Evolutionary conservation across 35 echinoderm and acorn worm species (phyloP), one percentile per base, ranked within the genome.

Genomic region (Heliocidaris erythrogramma): DNA sequence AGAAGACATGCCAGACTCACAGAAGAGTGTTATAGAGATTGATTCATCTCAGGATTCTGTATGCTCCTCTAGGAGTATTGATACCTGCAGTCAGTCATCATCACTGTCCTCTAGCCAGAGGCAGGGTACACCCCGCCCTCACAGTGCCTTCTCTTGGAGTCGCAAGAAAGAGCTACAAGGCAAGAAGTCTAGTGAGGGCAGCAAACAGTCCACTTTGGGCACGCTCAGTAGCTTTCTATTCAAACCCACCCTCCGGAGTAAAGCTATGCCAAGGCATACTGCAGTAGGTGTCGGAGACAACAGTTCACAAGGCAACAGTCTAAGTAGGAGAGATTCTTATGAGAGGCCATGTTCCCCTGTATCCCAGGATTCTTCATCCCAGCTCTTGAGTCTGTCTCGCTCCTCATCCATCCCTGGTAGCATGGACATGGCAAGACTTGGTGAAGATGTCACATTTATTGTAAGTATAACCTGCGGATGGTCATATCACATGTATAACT

Each of bases 71-170:
- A 78, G 65, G 65, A 78, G 65, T 78, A 24, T n/a, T 9, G 65
- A 78, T 78, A 78, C 87, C 87, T 92, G 91, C 29, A 92, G 91
- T 48, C 91, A 92, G 30, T 92, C 91, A 13, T 92, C 91, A 24
- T 30, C 48, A 30, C 11, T 30, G 31, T 92, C 91, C 13, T 92
- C 91, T 16, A 49, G 49, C 91, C 91, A 92, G 91, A 92, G 91
- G 32, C 49, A 49, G 14, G 49, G 91, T 59, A 92, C 91, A 32
- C 91, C 91, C 29, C 48, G 91, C 4, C 91, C 91, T 30, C 16
- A 48, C 12, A n/a, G 91, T 48, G 91, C 91, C 16, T 92, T 92
- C 49, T 92, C 91, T 4, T 92, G 91, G 91, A 92, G 91, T 29
- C 14, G 48, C 13, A 92, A 92, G 29, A 59, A 49, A 48, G 91